Percentiles rank a stretch among this genome's conserved stretches.
Conservation (phyloP, 1,140 invertebrate genomes). For the Melanaphis sacchari region DNA sequence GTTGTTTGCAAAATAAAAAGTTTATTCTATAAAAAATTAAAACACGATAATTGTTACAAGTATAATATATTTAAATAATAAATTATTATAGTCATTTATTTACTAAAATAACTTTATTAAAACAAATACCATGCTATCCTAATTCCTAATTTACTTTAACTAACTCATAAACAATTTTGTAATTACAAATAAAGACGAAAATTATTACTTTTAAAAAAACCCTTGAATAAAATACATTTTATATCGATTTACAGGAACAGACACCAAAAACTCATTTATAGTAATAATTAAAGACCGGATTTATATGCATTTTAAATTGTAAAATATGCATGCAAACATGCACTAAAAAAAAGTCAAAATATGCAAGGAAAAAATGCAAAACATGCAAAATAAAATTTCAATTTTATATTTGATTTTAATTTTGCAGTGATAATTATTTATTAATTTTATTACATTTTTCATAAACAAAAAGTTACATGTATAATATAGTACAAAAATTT, state of each 20-base stretch:
- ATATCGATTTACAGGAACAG: background rate
- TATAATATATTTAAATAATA: background rate
- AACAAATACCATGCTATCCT: background rate
- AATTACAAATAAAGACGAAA: background rate
- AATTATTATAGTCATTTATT: background rate
- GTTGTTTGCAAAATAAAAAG: background rate
- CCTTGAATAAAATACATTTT: background rate
- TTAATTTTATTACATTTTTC: too few relatives aligned
- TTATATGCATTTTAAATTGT: too few relatives aligned
- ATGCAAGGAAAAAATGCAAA: too few relatives aligned
- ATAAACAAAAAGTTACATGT: too few relatives aligned
- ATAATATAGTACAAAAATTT: too few relatives aligned
- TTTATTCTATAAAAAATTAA: background rate
- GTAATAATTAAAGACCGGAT: too few relatives aligned
- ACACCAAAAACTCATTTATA: background rate
- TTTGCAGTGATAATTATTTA: too few relatives aligned
- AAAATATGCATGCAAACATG: too few relatives aligned
- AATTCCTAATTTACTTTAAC: background rate
- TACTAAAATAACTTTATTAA: background rate
- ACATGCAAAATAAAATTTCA: too few relatives aligned
- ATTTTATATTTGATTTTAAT: too few relatives aligned
- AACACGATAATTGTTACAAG: too few relatives aligned
- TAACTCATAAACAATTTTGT: background rate
- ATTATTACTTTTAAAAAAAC: background rate
- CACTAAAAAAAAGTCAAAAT: too few relatives aligned